A percentile compares a stretch with the other conserved stretches of the same genome.
Evolutionary conservation across 2,888 invertebrate species (phyloP).

Genomic region (Liopterus haemorrhoidalis): DNA sequence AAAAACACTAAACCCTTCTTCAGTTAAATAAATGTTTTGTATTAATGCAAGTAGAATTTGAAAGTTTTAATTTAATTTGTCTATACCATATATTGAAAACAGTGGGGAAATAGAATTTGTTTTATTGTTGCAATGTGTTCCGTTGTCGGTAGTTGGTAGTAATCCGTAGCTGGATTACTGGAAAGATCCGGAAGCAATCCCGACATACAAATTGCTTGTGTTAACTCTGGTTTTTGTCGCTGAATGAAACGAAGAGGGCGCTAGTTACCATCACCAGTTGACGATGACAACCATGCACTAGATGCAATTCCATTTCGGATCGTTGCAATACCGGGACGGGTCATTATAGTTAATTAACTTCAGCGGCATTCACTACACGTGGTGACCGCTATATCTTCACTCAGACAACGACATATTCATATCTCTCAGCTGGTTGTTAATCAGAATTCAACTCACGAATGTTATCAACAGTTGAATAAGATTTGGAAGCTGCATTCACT

Average conservation of each 20-base stretch:
- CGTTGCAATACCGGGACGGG: constrained; percentile 6
- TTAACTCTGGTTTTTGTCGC: constrained; percentile 25
- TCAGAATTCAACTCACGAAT: too few relatives aligned
- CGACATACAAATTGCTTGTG: constrained; percentile 25
- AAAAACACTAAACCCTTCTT: too few relatives aligned
- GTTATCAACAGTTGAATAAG: too few relatives aligned
- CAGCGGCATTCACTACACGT: too few relatives aligned
- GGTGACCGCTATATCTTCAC: too few relatives aligned
- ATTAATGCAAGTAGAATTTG: too few relatives aligned
- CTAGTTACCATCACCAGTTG: neutral
- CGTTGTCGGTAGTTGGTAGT: neutral
- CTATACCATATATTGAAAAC: constrained; percentile 20
- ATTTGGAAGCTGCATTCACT: too few relatives aligned
- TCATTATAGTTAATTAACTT: constrained; percentile 22
- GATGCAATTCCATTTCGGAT: constrained; percentile 3
- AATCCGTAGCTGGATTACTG: constrained; percentile 20
- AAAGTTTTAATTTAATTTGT: too few relatives aligned
- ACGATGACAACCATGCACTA: neutral
- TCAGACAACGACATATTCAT: constrained; percentile 16
- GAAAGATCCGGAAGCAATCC: constrained; percentile 22
- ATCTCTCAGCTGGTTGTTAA: too few relatives aligned
- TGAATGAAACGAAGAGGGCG: too few relatives aligned
- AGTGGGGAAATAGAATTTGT: neutral
- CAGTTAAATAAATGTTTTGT: too few relatives aligned
- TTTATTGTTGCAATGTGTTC: neutral